Evolutionary conservation across 2,797 vertebrate species (phyloP).

Genomic region (Harpagifer antarcticus): DNA sequence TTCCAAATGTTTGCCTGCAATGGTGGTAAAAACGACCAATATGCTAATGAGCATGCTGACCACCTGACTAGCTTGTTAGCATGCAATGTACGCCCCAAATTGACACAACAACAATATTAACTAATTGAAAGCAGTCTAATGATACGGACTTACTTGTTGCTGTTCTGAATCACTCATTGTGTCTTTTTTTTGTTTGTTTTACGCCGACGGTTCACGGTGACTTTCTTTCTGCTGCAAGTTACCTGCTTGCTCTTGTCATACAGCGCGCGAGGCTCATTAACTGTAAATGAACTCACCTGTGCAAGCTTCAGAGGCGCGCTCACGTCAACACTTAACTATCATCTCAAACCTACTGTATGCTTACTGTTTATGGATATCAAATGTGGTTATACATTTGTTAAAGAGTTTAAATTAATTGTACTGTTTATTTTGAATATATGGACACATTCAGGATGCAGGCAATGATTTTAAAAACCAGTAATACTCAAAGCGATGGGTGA

Average conservation of each 20-base stretch:
- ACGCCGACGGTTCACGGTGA: slow-evolving; percentile 17
- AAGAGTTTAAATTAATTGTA: rapidly evolving
- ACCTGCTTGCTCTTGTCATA: slow-evolving; percentile 35
- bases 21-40: neutral
- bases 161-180: slow-evolving; percentile 69
- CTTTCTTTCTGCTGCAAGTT: slow-evolving; percentile 15
- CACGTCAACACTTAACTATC: slow-evolving; percentile 29
- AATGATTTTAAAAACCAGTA: neutral
- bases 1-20: neutral
- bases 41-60: neutral
- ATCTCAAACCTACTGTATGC: neutral
- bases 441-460: neutral
- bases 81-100: neutral
- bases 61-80: no score
- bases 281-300: slow-evolving; percentile 74
- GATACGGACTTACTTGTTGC: slow-evolving; percentile 58
- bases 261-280: slow-evolving; percentile 41
- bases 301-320: slow-evolving; percentile 15
- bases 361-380: neutral
- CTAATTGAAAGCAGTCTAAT: neutral
- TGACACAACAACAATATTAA: neutral
- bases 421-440: neutral
- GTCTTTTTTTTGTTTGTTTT: neutral
- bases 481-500: neutral
- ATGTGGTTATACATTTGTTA: rapidly evolving